These are phyloP conservation scores for Spizaetus ornatus DNA, from an alignment of 2,113 vertebrate genomes.

Conservation along the genomic window DNA sequence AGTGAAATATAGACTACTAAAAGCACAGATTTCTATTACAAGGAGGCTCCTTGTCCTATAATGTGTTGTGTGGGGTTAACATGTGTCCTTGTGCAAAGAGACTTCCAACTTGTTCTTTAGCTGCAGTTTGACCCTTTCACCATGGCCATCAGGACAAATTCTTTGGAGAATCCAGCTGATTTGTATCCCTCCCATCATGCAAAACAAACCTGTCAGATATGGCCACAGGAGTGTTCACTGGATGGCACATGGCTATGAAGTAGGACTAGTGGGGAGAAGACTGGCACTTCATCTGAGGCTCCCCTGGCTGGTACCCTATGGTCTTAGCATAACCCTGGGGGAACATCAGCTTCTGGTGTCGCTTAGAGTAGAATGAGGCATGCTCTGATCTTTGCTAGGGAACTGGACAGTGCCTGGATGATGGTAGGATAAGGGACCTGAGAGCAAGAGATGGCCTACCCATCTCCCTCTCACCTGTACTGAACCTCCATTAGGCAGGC, in stretches of 20 bases:
- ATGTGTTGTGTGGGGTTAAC: background rate
- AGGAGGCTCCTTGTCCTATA: background rate
- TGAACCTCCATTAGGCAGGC: background rate
- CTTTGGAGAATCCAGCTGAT: background rate
- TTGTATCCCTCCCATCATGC: accelerated
- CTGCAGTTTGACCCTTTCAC: background rate
- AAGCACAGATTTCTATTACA: background rate
- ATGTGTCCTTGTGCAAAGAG: background rate
- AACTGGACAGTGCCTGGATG: background rate
- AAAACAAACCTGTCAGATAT: background rate
- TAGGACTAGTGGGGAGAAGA: background rate
- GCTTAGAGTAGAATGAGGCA: background rate
- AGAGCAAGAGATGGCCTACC: background rate
- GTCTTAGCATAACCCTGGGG: background rate
- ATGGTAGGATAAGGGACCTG: background rate
- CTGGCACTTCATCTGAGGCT: background rate
- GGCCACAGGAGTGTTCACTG: background rate
- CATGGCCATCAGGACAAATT: accelerated
- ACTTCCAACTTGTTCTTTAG: background rate
- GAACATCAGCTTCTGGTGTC: background rate
- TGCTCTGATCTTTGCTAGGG: background rate
- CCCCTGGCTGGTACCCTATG: background rate
- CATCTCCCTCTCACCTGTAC: background rate
- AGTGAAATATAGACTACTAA: background rate
- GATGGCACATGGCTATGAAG: background rate